Base-by-base conservation (phyloP, 1,140 invertebrate genomes). In the Lasaia peninsularis region DNA sequence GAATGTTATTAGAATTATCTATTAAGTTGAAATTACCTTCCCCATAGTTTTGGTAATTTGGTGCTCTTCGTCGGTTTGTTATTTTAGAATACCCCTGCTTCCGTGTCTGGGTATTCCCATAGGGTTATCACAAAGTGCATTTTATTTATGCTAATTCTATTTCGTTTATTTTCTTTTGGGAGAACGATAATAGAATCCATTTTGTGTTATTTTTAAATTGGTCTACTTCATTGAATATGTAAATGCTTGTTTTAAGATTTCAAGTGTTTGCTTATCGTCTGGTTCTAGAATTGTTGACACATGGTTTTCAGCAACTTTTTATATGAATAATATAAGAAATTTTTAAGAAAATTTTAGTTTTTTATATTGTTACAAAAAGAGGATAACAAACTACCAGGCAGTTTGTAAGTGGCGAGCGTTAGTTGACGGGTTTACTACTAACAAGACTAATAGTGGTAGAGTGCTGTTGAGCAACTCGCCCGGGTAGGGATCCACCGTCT, bases 111-210 rank as follows among this genome's bases (percentile, higher is more conserved):
- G 52, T 63, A 65, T 64, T 63, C 72, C 65, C 67, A 53, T 58
- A 65, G 65, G 73, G 62, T 55, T 60, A 50, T 28, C 59, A 62
- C 64, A 54, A 65, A 75, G 72, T 77, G 76, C 62, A 79, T 78
- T 79, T 71, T 69, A 62, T 73, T 75, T 63, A 71, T 71, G 70
- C 69, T 76, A 78, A 80, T 80, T 73, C 65, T 69, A 73, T 78
- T 75, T 76, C 62, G 57, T 64, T 49, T 68, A 60, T 73, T 75
- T 69, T 59, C 70, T 63, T 66, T 70, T 64, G 60, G 60, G 62
- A 67, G 61, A 62, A 62, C 49, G 52, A 63, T 75, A 75, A 69
- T 76, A 71, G 63, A 74, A 59, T 66, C 67, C 69, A 56, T 56
- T 37, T 60, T 58, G 56, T 55, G 49, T 40, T 49, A 56, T 58